Conservation (phyloP, 2,797 vertebrate species). For the Danio albolineatus region DNA sequence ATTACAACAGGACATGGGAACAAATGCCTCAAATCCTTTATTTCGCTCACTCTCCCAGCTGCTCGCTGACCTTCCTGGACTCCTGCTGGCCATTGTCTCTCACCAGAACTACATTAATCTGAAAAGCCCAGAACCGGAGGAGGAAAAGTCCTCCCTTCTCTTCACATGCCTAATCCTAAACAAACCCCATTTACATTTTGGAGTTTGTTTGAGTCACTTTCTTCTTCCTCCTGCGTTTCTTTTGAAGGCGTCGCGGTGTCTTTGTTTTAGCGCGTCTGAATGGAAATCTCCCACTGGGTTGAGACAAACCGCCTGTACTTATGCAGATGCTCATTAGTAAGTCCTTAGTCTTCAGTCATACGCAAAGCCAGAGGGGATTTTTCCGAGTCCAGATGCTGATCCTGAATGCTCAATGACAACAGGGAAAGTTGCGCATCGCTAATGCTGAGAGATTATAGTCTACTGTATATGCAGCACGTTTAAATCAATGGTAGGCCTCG, state of each 20-base stretch:
- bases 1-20: slow-evolving; percentile 47
- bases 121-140: slow-evolving; percentile 53
- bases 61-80: slow-evolving; percentile 40
- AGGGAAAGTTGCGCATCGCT: slow-evolving; percentile 24
- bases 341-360: slow-evolving; percentile 41
- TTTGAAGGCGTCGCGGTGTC: slow-evolving; percentile 42
- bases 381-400: slow-evolving; percentile 34
- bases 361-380: slow-evolving; percentile 33
- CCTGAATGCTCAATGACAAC: slow-evolving; percentile 44
- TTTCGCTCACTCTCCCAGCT: slow-evolving; percentile 28
- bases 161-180: slow-evolving; percentile 57
- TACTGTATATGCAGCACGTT: slow-evolving; percentile 3
- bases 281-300: slow-evolving; percentile 49
- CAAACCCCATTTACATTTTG: slow-evolving; percentile 59
- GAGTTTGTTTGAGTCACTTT: slow-evolving; percentile 30
- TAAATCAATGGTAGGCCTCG: slow-evolving; percentile 5
- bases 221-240: slow-evolving; percentile 29
- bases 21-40: slow-evolving; percentile 32
- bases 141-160: slow-evolving; percentile 22
- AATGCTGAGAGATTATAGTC: slow-evolving; percentile 6
- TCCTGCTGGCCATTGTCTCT: slow-evolving; percentile 25
- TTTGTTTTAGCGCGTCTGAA: slow-evolving; percentile 54
- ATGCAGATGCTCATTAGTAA: slow-evolving; percentile 57
- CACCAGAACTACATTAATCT: slow-evolving; percentile 56
- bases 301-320: slow-evolving; percentile 43